Evolutionary conservation across 2,888 invertebrate genomes (phyloP).

Genomic region (Agrilus biguttatus): DNA sequence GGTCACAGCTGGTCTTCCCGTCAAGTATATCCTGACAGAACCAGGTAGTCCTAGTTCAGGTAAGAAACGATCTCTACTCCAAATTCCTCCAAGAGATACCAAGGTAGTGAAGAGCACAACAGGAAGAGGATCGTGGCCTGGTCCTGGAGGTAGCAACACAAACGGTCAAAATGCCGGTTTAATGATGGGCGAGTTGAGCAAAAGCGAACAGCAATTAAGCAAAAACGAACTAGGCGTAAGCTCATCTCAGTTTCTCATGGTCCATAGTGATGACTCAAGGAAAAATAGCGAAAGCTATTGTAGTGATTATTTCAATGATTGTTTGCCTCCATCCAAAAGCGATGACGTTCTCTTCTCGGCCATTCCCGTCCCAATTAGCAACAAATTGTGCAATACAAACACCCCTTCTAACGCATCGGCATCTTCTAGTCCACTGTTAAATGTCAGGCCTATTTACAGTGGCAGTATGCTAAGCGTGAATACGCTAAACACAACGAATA

Average conservation of each 20-base stretch:
- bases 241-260: conserved; percentile 40
- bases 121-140: conserved; percentile 76
- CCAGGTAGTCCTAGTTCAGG: conserved; percentile 23
- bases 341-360: conserved; percentile 52
- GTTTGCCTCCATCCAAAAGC: conserved; percentile 63
- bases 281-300: conserved; percentile 27
- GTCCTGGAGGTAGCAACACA: conserved; percentile 49
- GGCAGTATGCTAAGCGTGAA: conserved; percentile 50
- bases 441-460: conserved; percentile 44
- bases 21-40: conserved; percentile 32
- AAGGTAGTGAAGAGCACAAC: conserved; percentile 64
- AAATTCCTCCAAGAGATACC: conserved; percentile 55
- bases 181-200: conserved; percentile 51
- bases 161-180: conserved; percentile 30
- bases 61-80: conserved; percentile 43
- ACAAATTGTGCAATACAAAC: conserved; percentile 23
- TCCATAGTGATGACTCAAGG: conserved; percentile 30
- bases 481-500: conserved; percentile 40
- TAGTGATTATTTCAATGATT: conserved; percentile 26
- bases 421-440: conserved; percentile 54
- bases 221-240: conserved; percentile 31
- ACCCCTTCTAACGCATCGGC: conserved; percentile 49
- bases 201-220: conserved; percentile 66
- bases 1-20: conserved; percentile 26
- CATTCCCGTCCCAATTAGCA: conserved; percentile 7